Evolutionary conservation across 2,888 invertebrate genomes (phyloP).

Genomic region (Drosophila fungiperda): DNA sequence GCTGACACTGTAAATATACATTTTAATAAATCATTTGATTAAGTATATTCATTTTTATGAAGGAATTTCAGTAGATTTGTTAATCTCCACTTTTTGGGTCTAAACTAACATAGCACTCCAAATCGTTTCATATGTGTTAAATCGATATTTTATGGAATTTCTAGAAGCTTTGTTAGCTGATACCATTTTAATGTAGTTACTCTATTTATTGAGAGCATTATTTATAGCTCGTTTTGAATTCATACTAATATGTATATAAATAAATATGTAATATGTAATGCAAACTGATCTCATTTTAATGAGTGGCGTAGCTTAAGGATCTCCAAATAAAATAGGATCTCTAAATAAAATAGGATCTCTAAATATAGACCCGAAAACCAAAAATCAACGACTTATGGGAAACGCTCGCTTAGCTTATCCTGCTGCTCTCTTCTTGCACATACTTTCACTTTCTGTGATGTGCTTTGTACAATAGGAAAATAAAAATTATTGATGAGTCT

Average conservation of each 20-base stretch:
- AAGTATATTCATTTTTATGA: background rate
- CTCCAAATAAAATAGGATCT: background rate
- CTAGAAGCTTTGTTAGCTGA: background rate
- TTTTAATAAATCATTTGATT: background rate
- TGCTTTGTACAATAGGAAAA: background rate
- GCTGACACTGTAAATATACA: conserved; percentile 86
- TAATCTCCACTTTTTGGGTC: background rate
- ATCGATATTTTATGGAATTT: conserved; percentile 15
- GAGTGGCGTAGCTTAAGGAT: background rate
- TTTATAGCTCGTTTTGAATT: background rate
- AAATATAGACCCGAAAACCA: background rate
- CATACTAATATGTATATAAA: background rate
- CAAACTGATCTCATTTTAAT: background rate
- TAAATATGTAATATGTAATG: background rate
- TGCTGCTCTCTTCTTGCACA: background rate
- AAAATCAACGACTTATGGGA: background rate
- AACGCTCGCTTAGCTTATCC: background rate
- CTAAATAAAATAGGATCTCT: too few relatives aligned
- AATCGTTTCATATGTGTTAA: background rate
- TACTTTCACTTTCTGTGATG: background rate
- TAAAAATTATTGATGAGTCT: background rate
- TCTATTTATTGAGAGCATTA: background rate
- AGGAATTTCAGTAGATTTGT: background rate
- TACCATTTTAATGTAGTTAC: background rate
- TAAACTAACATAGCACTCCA: background rate